These are phyloP conservation scores for Reticulitermes speratus DNA, from an alignment of 1,140 invertebrate species.

Conservation along the genomic window DNA sequence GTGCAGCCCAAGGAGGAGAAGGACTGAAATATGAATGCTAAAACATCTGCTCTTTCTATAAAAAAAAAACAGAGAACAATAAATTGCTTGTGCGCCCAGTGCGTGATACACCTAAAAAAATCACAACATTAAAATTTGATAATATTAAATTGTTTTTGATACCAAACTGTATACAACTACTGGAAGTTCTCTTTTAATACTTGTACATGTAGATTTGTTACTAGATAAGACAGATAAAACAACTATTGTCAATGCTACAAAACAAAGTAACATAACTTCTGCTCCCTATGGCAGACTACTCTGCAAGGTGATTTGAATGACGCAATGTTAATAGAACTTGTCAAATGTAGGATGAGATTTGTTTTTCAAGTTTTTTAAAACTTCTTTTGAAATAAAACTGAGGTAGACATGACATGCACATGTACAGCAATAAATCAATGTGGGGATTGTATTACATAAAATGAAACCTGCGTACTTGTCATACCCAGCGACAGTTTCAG, in stretches of 20 bases:
- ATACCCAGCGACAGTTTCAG: too few species aligned
- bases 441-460: too few species aligned
- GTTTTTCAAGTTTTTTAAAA: neutral
- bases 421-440: too few species aligned
- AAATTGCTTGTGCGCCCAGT: neutral
- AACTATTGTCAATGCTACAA: neutral
- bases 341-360: neutral
- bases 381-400: too few species aligned
- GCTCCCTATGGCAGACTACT: neutral
- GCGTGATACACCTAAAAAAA: neutral
- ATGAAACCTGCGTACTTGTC: too few species aligned
- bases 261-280: neutral
- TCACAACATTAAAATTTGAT: conserved; percentile 9
- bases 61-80: neutral
- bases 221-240: neutral
- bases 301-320: neutral
- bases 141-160: neutral
- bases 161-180: conserved; percentile 14
- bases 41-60: neutral
- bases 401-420: neutral
- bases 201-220: conserved; percentile 13
- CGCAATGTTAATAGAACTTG: neutral
- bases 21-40: neutral
- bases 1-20: neutral
- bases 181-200: conserved; percentile 14